These are phyloP conservation scores for Cygnus atratus DNA, from an alignment of 2,113 vertebrate species.

Conservation along the genomic window DNA sequence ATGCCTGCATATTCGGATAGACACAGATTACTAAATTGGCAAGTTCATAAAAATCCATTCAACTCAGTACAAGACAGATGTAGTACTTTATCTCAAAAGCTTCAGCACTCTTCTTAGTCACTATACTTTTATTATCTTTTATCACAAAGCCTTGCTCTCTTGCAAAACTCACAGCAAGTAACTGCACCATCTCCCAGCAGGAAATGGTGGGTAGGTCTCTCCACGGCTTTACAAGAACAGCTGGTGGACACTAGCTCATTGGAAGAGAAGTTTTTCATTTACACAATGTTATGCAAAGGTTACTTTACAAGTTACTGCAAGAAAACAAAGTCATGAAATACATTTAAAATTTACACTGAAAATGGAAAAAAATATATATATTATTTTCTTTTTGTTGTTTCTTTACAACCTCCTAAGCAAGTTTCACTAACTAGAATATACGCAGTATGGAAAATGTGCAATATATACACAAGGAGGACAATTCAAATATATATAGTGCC, in stretches of 20 bases:
- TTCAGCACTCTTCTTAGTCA: conserved; percentile 30
- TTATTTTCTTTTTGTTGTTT: not conserved
- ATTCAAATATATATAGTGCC: not conserved
- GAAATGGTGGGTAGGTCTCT: conserved; percentile 39
- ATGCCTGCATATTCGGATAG: not conserved
- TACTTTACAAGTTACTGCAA: not conserved
- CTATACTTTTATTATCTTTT: conserved; percentile 50
- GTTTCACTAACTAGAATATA: not conserved
- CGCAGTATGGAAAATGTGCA: not conserved
- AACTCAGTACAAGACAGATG: not conserved
- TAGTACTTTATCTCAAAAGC: conserved; percentile 47
- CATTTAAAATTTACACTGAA: not conserved
- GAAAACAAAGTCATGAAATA: not conserved
- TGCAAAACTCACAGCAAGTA: conserved; percentile 44
- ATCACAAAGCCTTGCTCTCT: not conserved
- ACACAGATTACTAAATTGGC: not conserved
- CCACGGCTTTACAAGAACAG: conserved; percentile 25
- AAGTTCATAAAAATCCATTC: not conserved
- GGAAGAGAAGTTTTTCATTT: not conserved
- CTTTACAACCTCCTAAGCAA: not conserved
- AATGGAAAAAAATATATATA: not conserved
- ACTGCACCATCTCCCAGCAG: conserved; percentile 44
- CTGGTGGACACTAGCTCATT: not conserved
- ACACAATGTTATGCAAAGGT: not conserved
- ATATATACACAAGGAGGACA: not conserved